Percentiles rank a stretch among this genome's conserved stretches.
Evolutionary conservation across 2,888 invertebrate species (phyloP).

Genomic region (Cheilosia scutellata): DNA sequence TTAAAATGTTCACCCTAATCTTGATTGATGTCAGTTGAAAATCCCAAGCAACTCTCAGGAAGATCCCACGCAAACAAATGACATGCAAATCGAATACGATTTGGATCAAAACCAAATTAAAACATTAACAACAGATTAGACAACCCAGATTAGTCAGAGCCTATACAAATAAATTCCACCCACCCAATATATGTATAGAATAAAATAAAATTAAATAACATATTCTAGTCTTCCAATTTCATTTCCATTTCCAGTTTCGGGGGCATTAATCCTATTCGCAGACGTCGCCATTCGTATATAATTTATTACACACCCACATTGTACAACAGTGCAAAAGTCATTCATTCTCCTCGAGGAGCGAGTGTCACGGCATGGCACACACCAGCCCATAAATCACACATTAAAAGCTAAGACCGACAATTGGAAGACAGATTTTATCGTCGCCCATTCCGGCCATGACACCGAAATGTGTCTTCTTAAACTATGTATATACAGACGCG

Average conservation of each 20-base stretch:
- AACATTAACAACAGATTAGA: background rate
- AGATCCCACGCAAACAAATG: background rate
- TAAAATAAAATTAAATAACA: background rate
- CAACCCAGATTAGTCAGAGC: background rate
- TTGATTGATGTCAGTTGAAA: background rate
- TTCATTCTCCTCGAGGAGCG: background rate
- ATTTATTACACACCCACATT: conserved; percentile 10
- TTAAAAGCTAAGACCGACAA: conserved; percentile 44
- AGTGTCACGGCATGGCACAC: conserved; percentile 1
- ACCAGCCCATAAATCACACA: conserved; percentile 46
- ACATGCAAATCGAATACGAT: background rate
- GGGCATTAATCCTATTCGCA: conserved; percentile 20
- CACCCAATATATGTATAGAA: background rate
- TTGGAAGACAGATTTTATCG: conserved; percentile 51
- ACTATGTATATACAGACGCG: background rate
- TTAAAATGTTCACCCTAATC: background rate
- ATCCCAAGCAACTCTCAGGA: background rate
- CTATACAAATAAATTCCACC: background rate
- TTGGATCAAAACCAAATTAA: background rate
- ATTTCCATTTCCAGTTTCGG: background rate
- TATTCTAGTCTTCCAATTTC: background rate
- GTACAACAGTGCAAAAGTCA: background rate
- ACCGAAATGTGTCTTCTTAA: conserved; percentile 24
- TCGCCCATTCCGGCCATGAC: conserved; percentile 19
- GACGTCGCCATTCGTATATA: conserved; percentile 6